Base-by-base conservation (phyloP, 2,888 invertebrate genomes). In the Lydus trimaculatus region DNA sequence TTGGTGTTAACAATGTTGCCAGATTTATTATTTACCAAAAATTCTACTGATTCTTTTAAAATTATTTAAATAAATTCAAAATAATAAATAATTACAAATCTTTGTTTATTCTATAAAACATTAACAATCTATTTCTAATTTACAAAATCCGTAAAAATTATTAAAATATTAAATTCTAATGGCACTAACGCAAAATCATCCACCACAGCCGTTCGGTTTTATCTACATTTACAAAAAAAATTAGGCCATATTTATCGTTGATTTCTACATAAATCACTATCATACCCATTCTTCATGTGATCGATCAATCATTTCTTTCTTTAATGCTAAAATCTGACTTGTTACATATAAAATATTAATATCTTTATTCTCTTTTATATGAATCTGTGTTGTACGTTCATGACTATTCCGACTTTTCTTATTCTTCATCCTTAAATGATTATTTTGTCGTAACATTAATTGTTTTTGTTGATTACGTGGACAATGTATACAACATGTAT, bases 231-330 rank as follows among this genome's bases (percentile, higher is more conserved):
- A n/a, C n/a, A n/a, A n/a, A 43, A 7, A 7, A 23, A 52, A 52
- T 52, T 52, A 52, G 52, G 52, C 52, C 52, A 52, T 8, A 0
- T 52, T 23, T 23, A 3, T 52, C 8, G 6, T 8, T 20, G 6
- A 3, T 5, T 20, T 48, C 9, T 4, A 13, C 20, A 20, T 23
- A 5, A 43, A 1, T 9, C 7, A 20, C 5, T 69, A 69, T 86
- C 84, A 87, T 76, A 86, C 85, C 86, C 87, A 87, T 80, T 82
- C 81, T 74, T 83, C 82, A 67, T 80, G 78, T 66, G 80, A 78
- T 73, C 78, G 71, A 67, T 80, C 77, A 63, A 79, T 75, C 68
- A 78, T 72, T 64, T 79, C 78, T 74, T 79, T 75, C 72, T 81
- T 77, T 63, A 80, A 75, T 61, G 79, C 76, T 76, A 81, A 71